Evolutionary conservation across 2,113 vertebrate genomes (phyloP), one percentile per base, ranked within the genome.

Genomic region (Pelobates fuscus): DNA sequence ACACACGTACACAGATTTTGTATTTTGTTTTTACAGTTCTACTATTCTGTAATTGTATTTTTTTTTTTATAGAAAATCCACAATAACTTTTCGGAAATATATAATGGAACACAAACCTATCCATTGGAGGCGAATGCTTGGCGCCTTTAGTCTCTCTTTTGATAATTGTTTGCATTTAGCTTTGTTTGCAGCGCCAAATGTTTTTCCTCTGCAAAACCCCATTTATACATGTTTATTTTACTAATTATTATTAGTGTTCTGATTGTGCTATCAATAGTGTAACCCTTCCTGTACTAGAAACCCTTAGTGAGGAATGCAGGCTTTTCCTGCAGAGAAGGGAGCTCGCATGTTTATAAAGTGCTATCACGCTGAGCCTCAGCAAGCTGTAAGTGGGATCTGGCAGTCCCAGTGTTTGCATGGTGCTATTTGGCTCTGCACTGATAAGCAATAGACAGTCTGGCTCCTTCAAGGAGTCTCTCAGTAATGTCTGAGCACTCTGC

Each of bases 401-500:
- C 84, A 82, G 82, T 67, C 70, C 87, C 83, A 67, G 85, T 85
- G 78, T 86, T 91, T 80, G 79, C 82, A 63, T 71, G 81, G 86
- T 88, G 84, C 87, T 81, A 79, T 85, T 84, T 81, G 85, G 89
- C 91, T 88, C 86, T 82, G 84, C 82, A 64, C 84, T 68, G 92
- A 95, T 93, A 92, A 94, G 90, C 88, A 62, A 80, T 83, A 96
- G 95, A 95, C 94, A 91, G 87, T 82, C 90, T 95, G 94, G 88
- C 95, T 96, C 92, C 93, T 92, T 85, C 76, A 83, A 86, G 88
- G 82, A 84, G 84, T 78, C 84, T 81, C 85, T 84, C 77, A 78
- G 82, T 82, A 81, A 80, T 79, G 85, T 84, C 87, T 82, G 80
- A 86, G 82, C 86, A 66, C 88, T 89, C 84, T 67, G 67, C 86